Conservation (phyloP, 35 echinoderm and acorn worm species). For the Heliocidaris tuberculata region DNA sequence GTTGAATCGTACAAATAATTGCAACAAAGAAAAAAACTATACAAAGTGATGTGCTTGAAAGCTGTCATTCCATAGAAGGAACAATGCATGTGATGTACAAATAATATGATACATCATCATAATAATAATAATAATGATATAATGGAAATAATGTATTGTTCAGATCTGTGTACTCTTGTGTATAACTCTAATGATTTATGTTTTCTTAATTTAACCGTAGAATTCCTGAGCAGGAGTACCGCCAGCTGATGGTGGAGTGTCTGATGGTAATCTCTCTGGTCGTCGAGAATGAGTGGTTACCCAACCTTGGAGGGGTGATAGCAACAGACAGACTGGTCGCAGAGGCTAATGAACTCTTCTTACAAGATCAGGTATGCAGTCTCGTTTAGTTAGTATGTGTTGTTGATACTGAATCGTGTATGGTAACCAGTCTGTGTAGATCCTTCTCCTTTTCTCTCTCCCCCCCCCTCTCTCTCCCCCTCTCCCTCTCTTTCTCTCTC, state of each 20-base stretch:
- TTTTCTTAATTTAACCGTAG: neutral
- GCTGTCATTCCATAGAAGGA: too few relatives aligned
- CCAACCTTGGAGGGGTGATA: constrained; percentile 68
- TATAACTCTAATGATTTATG: neutral
- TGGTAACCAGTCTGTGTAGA: neutral
- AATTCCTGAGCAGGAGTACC: constrained; percentile 84
- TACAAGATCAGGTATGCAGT: constrained; percentile 85
- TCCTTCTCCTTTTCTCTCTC: too few relatives aligned
- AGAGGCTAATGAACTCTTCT: constrained; percentile 84
- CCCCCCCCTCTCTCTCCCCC: too few relatives aligned
- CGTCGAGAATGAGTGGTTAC: constrained; percentile 90
- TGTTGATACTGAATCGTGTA: neutral
- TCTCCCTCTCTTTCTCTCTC: too few relatives aligned
- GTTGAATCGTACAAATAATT: too few relatives aligned
- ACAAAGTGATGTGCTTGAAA: too few relatives aligned
- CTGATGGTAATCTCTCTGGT: constrained; percentile 88
- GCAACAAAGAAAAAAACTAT: too few relatives aligned
- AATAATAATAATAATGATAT: too few relatives aligned
- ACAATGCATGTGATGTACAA: too few relatives aligned
- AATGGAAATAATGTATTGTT: too few relatives aligned
- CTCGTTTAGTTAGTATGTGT: neutral
- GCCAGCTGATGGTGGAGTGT: constrained; percentile 94
- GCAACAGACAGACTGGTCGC: constrained; percentile 70
- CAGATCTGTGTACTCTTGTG: too few relatives aligned
- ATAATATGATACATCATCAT: too few relatives aligned